Evolutionary conservation across 2,888 invertebrate species (phyloP).

Genomic region (Synergus umbraculus): DNA sequence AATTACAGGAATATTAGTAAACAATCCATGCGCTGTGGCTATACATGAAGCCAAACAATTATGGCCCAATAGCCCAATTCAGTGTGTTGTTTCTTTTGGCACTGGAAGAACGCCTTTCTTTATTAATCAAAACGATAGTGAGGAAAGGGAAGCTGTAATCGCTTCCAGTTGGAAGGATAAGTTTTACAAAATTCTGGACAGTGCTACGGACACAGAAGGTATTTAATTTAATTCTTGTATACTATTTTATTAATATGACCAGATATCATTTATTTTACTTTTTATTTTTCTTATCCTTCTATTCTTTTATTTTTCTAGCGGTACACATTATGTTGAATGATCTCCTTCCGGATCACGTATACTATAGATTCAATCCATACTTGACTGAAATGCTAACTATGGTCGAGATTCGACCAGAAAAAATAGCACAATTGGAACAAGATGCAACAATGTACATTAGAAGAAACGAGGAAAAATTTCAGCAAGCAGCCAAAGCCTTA

Average conservation of each 20-base stretch:
- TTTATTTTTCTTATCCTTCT: neutral
- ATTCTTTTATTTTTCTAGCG: constrained; percentile 78
- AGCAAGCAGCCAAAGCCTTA: constrained; percentile 80
- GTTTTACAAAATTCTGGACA: constrained; percentile 88
- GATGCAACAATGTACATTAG: constrained; percentile 90
- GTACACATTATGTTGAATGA: constrained; percentile 88
- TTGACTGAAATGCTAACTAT: constrained; percentile 88
- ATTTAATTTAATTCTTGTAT: constrained; percentile 39
- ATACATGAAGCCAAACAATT: constrained; percentile 91
- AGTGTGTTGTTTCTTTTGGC: constrained; percentile 91
- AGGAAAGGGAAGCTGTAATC: constrained; percentile 69
- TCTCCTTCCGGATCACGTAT: constrained; percentile 84
- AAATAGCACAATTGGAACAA: constrained; percentile 84
- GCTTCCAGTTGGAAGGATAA: constrained; percentile 86
- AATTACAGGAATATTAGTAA: constrained; percentile 91
- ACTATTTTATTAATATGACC: constrained; percentile 17
- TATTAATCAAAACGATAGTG: constrained; percentile 55
- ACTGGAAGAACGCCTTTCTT: constrained; percentile 82
- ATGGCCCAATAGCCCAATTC: constrained; percentile 87
- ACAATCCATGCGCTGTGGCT: constrained; percentile 93
- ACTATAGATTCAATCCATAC: constrained; percentile 94
- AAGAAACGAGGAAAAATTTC: constrained; percentile 88
- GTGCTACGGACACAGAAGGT: constrained; percentile 93
- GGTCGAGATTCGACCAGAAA: constrained; percentile 88
- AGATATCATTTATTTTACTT: constrained; percentile 40